Base-by-base conservation (phyloP, 2,797 vertebrate species). In the Chanos chanos region DNA sequence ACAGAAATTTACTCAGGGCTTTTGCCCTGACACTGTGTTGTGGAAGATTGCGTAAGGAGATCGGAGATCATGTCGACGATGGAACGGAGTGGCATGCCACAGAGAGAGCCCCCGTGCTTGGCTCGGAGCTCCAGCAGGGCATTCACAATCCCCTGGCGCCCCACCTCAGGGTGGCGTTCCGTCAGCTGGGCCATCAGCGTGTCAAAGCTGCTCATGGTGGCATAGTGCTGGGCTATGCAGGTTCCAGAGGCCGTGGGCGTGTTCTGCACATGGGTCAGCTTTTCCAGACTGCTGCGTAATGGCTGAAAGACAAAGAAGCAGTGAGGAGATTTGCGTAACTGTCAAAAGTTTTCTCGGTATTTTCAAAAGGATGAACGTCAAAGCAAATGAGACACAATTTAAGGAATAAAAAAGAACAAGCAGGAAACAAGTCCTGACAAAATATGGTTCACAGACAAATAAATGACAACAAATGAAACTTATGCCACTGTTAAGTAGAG, bases 31-130 rank as follows among this genome's bases (percentile, higher is more conserved):
- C 33, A 61, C 1, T 1, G 8, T 12, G 49, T 5, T 0, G 22
- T 12, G 16, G 49, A 7, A 3, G 45, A 22, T 13, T 52, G 28
- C 39, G 15, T 75, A 19, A 90, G 80, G 1, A 86, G 66, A 27
- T 83, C 71, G 1, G 88, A 88, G 0, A 72, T 67, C 86, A 88
- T 87, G 10, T 86, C 78, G 21, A 68, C 56, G 41, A 90, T 82
- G 27, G 50, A 68, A 8, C 48, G 44, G 43, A 89, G 75, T 0
- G 85, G 79, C 21, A 88, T 63, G 18, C 80, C 57, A 15, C 58
- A 39, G 18, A 89, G 81, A 10, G 40, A 40, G 3, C 69, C 77
- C 4, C 36, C 24, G 48, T 85, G 78, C 12, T 66, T 44, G 3
- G 24, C 56, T 56, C 44, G 78, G 39, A 89, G 71, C 61, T 77